A percentile compares a stretch with the other conserved stretches of the same genome.
These are phyloP conservation scores for Periplaneta americana DNA, from an alignment of 1,140 invertebrate genomes.

Conservation along the genomic window DNA sequence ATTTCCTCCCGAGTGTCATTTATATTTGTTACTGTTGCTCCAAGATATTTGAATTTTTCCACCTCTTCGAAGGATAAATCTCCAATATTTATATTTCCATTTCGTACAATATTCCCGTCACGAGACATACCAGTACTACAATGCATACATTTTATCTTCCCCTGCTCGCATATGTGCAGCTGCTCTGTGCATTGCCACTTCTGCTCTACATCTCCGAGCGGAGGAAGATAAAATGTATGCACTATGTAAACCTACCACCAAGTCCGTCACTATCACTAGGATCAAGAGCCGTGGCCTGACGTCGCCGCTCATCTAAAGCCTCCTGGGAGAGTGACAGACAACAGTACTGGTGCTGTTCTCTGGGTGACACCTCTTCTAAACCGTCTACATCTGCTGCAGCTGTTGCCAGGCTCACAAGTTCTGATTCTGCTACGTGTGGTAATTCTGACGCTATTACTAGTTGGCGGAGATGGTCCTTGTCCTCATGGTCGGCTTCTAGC, in stretches of 20 bases:
- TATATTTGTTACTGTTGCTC: too few relatives aligned
- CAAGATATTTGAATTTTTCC: too few relatives aligned
- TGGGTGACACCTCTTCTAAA: constrained; percentile 27
- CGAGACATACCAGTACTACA: too few relatives aligned
- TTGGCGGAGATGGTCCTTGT: constrained; percentile 37
- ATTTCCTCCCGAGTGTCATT: too few relatives aligned
- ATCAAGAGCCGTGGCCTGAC: constrained; percentile 34
- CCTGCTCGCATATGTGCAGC: too few relatives aligned
- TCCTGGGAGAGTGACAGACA: constrained; percentile 27
- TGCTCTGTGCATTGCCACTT: too few relatives aligned
- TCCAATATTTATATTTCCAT: too few relatives aligned
- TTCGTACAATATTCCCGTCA: too few relatives aligned
- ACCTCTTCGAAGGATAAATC: too few relatives aligned
- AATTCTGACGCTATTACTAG: constrained; percentile 39
- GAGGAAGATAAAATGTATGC: too few relatives aligned
- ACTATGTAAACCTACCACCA: constrained; percentile 24
- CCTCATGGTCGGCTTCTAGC: background rate
- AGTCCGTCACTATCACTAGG: constrained; percentile 60
- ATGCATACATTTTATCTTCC: too few relatives aligned
- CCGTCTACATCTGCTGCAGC: constrained; percentile 39
- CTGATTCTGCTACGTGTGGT: constrained; percentile 31
- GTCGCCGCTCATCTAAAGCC: background rate
- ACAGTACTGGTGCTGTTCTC: constrained; percentile 20
- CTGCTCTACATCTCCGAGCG: too few relatives aligned
- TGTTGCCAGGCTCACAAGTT: constrained; percentile 33